Base-by-base conservation (phyloP, 2,113 vertebrate genomes). In the Sphaerodactylus townsendi region DNA sequence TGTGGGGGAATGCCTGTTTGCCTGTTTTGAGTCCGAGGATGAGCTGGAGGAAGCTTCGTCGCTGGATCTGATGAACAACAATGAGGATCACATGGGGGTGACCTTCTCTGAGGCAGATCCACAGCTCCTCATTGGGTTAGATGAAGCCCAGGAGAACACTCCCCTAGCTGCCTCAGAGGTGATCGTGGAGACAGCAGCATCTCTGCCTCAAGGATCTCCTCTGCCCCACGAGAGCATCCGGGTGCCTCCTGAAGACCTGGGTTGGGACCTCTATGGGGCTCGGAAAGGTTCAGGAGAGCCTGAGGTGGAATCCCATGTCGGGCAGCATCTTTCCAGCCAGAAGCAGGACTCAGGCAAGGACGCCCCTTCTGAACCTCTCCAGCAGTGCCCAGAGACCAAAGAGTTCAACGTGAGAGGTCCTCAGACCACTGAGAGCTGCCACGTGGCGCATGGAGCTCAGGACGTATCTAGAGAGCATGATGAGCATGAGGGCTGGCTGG, bases 1-100 rank as follows among this genome's bases (percentile, higher is more conserved):
- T 0, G 46, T 85, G 0, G 84, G 88, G 0, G 82, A 92, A 17
- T 33, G 87, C 82, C 87, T 85, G 62, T 14, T 69, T 9, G 87
- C 88, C 25, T 91, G 88, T 25, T 90, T 92, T 17, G 91, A 91
- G 3, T 88, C 87, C 5, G 90, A 87, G 17, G 90, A 62, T 0
- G 89, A 94, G 39, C 39, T 65, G 28, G 87, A 89, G 75, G 89
- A 92, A 5, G 70, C 37, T 1, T 33, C 72, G 0, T 35, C 53
- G 7, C 33, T 71, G 1, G 88, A 90, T 10, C 90, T 85, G 33
- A n/a, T 78, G 41, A 82, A 78, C 74, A 86, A 82, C 74, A 86
- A 78, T 0, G 68, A 82, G 33, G 73, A 86, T 4, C 30, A 1
- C 5, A 35, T 13, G 19, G 80, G n/a, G 53, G 28, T 21, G 28